These are phyloP conservation scores for Rhinatrema bivittatum DNA, from an alignment of 2,797 vertebrate genomes.

Conservation along the genomic window DNA sequence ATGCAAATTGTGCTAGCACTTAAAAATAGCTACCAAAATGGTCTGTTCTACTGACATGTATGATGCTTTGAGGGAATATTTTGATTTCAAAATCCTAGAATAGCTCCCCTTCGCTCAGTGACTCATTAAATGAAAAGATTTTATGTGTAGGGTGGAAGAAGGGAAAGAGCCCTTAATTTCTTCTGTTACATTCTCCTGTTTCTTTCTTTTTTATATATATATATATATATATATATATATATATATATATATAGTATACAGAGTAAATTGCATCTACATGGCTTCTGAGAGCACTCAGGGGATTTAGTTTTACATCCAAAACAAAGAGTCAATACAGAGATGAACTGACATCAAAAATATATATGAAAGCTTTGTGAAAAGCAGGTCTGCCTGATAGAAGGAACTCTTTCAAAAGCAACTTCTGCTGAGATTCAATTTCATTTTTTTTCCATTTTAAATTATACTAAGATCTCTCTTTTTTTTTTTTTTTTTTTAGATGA, in stretches of 20 bases:
- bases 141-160: neutral
- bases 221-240: too few relatives aligned
- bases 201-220: too few relatives aligned
- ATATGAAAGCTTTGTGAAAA: conserved; percentile 24
- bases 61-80: too few relatives aligned
- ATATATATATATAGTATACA: conserved; percentile 32
- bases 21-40: too few relatives aligned
- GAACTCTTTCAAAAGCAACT: conserved; percentile 22
- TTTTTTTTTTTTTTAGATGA: conserved; percentile 7
- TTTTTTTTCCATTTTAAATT: conserved; percentile 35
- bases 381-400: conserved; percentile 19
- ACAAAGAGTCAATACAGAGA: conserved; percentile 35
- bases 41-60: too few relatives aligned
- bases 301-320: conserved; percentile 31
- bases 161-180: neutral
- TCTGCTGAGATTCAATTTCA: conserved; percentile 34
- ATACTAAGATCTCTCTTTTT: conserved; percentile 4
- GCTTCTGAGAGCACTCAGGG: conserved; percentile 18
- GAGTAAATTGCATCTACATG: conserved; percentile 28
- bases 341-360: conserved; percentile 36
- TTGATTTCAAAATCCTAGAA: too few relatives aligned
- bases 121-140: too few relatives aligned
- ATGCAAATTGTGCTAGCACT: too few relatives aligned
- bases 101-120: too few relatives aligned
- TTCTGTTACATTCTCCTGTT: conserved; percentile 15